These are phyloP conservation scores for Hirtodrosophila cameraria DNA, from an alignment of 2,888 invertebrate genomes.

Conservation along the genomic window DNA sequence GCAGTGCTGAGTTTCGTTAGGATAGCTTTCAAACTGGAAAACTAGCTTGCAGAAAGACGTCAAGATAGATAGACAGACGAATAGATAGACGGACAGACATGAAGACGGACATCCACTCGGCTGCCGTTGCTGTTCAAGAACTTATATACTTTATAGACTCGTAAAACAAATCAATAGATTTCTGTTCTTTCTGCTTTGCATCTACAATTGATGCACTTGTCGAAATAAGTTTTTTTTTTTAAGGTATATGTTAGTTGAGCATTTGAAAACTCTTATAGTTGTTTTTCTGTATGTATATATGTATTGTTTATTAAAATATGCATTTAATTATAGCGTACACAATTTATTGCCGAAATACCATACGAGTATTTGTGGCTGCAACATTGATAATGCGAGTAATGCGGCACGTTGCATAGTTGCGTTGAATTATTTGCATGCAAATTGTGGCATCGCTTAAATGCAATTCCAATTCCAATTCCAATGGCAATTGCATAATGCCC, in stretches of 20 bases:
- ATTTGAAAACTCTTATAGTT: not conserved
- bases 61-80: no score
- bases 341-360: slow-evolving; percentile 52
- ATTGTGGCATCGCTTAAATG: slow-evolving; percentile 32
- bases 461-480: slow-evolving; percentile 18
- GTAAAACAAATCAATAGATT: no score
- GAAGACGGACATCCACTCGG: no score
- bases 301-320: slow-evolving; percentile 67
- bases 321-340: slow-evolving; percentile 67
- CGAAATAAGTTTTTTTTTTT: no score
- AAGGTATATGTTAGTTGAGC: not conserved
- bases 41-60: no score
- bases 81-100: no score
- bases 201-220: no score
- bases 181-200: no score
- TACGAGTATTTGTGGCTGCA: slow-evolving; percentile 62
- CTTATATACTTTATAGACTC: no score
- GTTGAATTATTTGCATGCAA: slow-evolving; percentile 24
- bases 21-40: no score
- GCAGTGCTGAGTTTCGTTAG: no score
- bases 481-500: slow-evolving; percentile 23
- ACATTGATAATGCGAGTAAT: slow-evolving; percentile 49
- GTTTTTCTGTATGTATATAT: slow-evolving; percentile 25
- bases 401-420: slow-evolving; percentile 28
- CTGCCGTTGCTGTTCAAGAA: no score